Evolutionary conservation across 2,113 vertebrate genomes (phyloP).

Genomic region (Eclectus roratus): DNA sequence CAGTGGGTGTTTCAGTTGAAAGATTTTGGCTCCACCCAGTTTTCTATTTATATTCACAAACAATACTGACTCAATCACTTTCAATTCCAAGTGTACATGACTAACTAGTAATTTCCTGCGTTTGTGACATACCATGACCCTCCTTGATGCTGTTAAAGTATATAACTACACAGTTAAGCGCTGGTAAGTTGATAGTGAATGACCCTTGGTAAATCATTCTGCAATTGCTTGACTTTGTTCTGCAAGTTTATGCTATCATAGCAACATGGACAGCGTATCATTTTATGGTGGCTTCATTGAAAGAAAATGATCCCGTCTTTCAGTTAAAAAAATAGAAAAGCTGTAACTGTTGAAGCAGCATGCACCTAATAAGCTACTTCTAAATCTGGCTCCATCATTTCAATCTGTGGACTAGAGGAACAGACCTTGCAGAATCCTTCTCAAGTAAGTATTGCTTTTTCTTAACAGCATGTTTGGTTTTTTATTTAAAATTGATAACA

Average conservation of each 20-base stretch:
- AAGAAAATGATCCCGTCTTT: constrained; percentile 36
- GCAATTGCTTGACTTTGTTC: constrained; percentile 26
- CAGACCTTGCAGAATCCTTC: constrained; percentile 32
- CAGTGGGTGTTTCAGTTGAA: not conserved
- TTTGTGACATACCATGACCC: constrained; percentile 14
- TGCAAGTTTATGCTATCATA: constrained; percentile 37
- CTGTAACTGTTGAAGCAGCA: constrained; percentile 56
- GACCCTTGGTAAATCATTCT: not conserved
- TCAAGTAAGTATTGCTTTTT: constrained; percentile 57
- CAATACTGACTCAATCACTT: not conserved
- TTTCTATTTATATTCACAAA: not conserved
- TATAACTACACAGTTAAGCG: not conserved
- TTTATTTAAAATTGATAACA: constrained; percentile 27
- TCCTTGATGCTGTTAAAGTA: not conserved
- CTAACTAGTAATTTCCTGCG: not conserved
- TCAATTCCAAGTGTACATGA: not conserved
- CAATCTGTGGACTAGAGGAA: constrained; percentile 48
- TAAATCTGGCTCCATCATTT: constrained; percentile 57
- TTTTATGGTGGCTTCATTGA: constrained; percentile 53
- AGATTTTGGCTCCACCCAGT: not conserved
- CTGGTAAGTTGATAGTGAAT: not conserved
- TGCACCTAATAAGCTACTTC: constrained; percentile 63
- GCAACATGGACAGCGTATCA: constrained; percentile 38
- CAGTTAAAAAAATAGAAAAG: constrained; percentile 28
- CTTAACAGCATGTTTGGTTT: not conserved